These are phyloP conservation scores for Regulus satrapa DNA, from an alignment of 2,113 vertebrate species.

Conservation along the genomic window DNA sequence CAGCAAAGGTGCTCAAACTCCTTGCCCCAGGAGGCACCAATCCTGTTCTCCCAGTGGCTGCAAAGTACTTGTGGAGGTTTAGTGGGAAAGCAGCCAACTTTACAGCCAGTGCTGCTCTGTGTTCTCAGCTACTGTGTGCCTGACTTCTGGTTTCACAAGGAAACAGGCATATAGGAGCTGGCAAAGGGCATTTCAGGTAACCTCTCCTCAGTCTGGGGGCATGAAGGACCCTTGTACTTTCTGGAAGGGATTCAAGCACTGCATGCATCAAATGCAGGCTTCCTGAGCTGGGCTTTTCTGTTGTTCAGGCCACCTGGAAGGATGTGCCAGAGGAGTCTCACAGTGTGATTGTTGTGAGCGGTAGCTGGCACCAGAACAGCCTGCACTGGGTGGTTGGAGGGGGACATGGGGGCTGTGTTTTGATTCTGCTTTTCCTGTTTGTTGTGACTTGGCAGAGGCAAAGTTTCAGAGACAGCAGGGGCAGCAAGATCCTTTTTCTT, in stretches of 20 bases:
- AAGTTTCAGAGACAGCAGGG: background rate
- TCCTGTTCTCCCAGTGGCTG: background rate
- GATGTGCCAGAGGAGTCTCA: background rate
- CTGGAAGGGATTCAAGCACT: background rate
- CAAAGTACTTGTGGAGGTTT: background rate
- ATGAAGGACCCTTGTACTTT: background rate
- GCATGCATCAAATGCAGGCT: background rate
- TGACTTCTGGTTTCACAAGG: background rate
- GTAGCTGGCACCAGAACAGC: background rate
- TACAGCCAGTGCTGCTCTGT: background rate
- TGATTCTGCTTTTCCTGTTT: constrained; percentile 52
- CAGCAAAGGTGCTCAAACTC: background rate
- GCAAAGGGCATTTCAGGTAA: background rate
- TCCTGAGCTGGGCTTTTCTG: background rate
- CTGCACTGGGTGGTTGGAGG: background rate
- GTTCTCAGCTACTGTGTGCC: background rate
- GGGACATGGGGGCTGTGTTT: background rate
- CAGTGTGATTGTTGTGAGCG: background rate
- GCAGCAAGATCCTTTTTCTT: background rate
- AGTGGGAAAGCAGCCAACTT: background rate
- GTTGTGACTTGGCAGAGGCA: constrained; percentile 5
- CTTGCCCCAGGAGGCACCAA: background rate
- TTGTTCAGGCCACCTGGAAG: constrained; percentile 39
- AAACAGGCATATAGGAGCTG: background rate
- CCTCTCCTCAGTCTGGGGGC: background rate